Conservation (phyloP, 2,797 vertebrate species). For the Tinamus major region DNA sequence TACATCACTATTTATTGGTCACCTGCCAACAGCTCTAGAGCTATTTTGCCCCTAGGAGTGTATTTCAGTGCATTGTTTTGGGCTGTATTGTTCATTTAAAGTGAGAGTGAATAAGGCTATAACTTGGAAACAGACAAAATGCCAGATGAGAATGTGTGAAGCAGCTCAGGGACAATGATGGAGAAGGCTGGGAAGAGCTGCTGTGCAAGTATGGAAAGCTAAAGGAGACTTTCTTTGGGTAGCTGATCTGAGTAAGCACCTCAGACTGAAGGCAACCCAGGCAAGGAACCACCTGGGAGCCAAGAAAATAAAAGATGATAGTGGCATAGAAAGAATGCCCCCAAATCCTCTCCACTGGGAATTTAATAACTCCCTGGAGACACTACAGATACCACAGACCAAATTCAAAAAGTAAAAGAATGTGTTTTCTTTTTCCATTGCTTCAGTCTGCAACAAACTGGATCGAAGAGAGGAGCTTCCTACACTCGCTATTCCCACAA, state of each 20-base stretch:
- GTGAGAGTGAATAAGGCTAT: not conserved
- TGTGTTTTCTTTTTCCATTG: not conserved
- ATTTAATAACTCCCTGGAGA: not conserved
- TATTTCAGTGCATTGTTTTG: not conserved
- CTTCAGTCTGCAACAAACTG: not conserved
- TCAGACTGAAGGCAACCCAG: not conserved
- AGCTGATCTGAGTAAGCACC: not conserved
- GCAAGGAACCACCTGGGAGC: not conserved
- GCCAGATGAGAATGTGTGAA: not conserved
- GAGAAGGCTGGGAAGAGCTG: not conserved
- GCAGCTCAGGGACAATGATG: not conserved
- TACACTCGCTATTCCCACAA: rapidly evolving
- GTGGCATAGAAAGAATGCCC: not conserved
- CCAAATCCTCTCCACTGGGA: not conserved
- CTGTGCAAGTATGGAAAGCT: not conserved
- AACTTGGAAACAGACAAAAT: not conserved
- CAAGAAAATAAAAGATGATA: not conserved
- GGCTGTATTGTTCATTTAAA: not conserved
- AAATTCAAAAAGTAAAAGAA: not conserved
- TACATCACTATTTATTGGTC: not conserved
- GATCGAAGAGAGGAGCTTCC: not conserved
- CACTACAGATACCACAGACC: not conserved
- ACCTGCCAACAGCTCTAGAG: not conserved
- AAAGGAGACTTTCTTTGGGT: not conserved
- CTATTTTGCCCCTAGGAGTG: not conserved